These are phyloP conservation scores for Champsocephalus esox DNA, from an alignment of 2,797 vertebrate species.

Conservation along the genomic window DNA sequence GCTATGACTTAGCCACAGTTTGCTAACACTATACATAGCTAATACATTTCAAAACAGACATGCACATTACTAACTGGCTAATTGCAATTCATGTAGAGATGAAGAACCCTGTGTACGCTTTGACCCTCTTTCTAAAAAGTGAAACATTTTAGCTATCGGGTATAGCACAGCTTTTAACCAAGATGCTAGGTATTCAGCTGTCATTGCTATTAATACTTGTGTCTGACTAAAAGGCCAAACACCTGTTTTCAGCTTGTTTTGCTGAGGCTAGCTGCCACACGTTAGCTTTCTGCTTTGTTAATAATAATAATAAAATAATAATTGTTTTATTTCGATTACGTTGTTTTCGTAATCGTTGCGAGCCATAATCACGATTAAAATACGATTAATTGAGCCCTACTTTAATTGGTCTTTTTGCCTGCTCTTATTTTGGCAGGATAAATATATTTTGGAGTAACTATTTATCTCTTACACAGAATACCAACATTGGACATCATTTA, in stretches of 20 bases:
- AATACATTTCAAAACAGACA: no score
- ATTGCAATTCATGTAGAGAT: not conserved
- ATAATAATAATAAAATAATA: no score
- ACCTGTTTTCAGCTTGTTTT: slow-evolving; percentile 31
- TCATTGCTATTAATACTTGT: slow-evolving; percentile 33
- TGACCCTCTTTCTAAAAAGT: slow-evolving; percentile 12
- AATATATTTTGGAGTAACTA: not conserved
- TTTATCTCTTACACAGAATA: not conserved
- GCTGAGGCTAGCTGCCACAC: slow-evolving; percentile 11
- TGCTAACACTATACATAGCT: no score
- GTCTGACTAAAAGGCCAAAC: slow-evolving; percentile 14
- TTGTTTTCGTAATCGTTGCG: no score
- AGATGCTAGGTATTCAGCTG: slow-evolving; percentile 19
- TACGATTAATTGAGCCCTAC: no score
- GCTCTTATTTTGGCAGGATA: not conserved
- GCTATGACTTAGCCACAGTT: no score
- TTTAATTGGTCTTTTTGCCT: not conserved
- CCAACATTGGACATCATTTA: not conserved
- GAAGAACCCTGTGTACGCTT: not conserved
- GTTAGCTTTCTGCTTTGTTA: not conserved
- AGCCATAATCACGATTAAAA: no score
- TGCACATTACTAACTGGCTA: not conserved
- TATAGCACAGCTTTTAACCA: not conserved
- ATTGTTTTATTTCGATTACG: no score
- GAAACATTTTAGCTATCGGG: not conserved